Evolutionary conservation across 2,888 invertebrate genomes (phyloP).

Genomic region (Metalampra italica): DNA sequence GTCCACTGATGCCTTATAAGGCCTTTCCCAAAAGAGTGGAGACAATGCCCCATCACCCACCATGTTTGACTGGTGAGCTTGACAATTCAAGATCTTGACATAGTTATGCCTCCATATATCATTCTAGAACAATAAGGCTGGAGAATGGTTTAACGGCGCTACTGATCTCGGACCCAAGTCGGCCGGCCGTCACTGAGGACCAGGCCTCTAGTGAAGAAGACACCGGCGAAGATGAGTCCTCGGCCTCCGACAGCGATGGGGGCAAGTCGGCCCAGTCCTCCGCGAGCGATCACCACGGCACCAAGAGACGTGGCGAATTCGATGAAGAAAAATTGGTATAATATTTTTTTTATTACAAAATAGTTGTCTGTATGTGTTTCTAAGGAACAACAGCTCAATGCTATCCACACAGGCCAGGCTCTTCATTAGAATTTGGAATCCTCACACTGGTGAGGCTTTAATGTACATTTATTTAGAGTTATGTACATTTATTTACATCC

Average conservation of each 20-base stretch:
- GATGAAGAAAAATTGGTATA: slow-evolving; percentile 72
- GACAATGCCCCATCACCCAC: too few relatives aligned
- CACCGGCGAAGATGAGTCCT: slow-evolving; percentile 45
- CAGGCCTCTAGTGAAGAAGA: slow-evolving; percentile 55
- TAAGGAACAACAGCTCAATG: too few relatives aligned
- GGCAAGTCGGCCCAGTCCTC: slow-evolving; percentile 50
- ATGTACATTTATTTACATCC: too few relatives aligned
- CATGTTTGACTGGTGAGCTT: too few relatives aligned
- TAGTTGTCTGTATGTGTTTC: background rate
- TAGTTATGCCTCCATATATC: too few relatives aligned
- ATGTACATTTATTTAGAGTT: too few relatives aligned
- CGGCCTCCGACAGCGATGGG: slow-evolving; percentile 65
- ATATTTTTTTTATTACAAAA: slow-evolving; percentile 2
- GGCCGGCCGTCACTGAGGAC: slow-evolving; percentile 34
- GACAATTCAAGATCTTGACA: too few relatives aligned
- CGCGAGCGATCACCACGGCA: slow-evolving; percentile 54
- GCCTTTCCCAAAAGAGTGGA: too few relatives aligned
- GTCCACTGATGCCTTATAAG: too few relatives aligned
- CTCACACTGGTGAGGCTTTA: too few relatives aligned
- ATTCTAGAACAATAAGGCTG: slow-evolving; percentile 78
- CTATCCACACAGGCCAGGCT: too few relatives aligned
- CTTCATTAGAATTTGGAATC: too few relatives aligned
- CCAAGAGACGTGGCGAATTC: slow-evolving; percentile 44
- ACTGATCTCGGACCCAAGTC: slow-evolving; percentile 82
- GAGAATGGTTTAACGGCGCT: slow-evolving; percentile 85